Conservation (phyloP, 2,888 invertebrate genomes). For the Andrena praecox region DNA sequence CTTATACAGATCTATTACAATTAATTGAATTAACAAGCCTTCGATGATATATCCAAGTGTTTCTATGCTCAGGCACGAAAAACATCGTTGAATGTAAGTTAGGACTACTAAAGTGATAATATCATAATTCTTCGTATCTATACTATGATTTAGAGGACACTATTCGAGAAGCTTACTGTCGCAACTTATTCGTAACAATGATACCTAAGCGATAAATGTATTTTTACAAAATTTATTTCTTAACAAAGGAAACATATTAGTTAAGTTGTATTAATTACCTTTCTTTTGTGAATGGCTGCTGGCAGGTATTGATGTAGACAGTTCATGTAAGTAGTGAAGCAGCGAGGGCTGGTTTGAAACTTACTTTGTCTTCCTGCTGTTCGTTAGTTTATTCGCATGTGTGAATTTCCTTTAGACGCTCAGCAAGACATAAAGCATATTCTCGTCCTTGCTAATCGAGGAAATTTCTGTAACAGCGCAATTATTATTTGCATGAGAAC, state of each 20-base stretch:
- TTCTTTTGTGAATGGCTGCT: constrained; percentile 84
- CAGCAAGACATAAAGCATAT: constrained; percentile 32
- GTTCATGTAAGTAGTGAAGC: constrained; percentile 85
- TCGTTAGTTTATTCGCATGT: constrained; percentile 65
- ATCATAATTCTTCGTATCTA: constrained; percentile 4
- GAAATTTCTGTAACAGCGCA: constrained; percentile 24
- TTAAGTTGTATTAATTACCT: constrained; percentile 81
- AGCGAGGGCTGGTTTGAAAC: constrained; percentile 76
- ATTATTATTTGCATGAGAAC: constrained; percentile 58
- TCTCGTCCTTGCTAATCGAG: constrained; percentile 12
- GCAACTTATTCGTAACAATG: constrained; percentile 45
- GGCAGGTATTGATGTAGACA: constrained; percentile 85
- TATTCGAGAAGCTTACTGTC: constrained; percentile 41
- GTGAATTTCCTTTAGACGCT: constrained; percentile 49
- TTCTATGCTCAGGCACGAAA: constrained; percentile 12
- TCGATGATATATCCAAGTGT: constrained; percentile 2
- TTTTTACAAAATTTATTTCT: constrained; percentile 57
- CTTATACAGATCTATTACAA: constrained; percentile 1
- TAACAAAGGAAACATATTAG: constrained; percentile 46
- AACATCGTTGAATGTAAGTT: constrained; percentile 16
- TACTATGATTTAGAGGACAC: constrained; percentile 31
- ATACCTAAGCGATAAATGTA: constrained; percentile 53
- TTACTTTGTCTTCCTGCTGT: constrained; percentile 63
- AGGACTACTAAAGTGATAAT: constrained; percentile 12
- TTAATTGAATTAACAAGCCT: constrained; percentile 3